These are phyloP conservation scores for Elymnias hypermnestra DNA, from an alignment of 1,140 invertebrate species.

Conservation along the genomic window DNA sequence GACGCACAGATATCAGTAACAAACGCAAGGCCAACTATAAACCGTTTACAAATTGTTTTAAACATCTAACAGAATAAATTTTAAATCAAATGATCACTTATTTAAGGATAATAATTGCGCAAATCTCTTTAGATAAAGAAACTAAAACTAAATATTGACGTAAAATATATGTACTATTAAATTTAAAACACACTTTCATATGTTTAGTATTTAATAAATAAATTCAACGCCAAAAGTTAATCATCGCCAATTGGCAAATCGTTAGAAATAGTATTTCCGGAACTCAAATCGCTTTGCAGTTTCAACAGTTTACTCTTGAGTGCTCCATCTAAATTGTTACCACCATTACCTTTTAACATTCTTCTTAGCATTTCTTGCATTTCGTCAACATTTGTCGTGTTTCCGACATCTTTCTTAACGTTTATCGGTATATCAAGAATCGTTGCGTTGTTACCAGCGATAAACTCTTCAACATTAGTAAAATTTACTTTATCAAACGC, in stretches of 20 bases:
- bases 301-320: constrained; percentile 39
- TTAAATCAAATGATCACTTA: no score
- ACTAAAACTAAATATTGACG: no score
- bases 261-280: constrained; percentile 18
- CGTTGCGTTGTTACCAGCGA: constrained; percentile 50
- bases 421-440: constrained; percentile 36
- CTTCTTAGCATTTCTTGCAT: constrained; percentile 41
- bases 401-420: constrained; percentile 10
- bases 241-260: not conserved
- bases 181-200: no score
- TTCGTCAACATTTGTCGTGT: constrained; percentile 25
- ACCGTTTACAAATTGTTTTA: no score
- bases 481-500: constrained; percentile 34
- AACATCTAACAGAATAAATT: no score
- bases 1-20: not conserved
- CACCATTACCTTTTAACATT: constrained; percentile 34
- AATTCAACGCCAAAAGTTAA: not conserved
- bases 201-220: no score
- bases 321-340: constrained; percentile 25
- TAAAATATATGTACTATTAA: no score
- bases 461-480: constrained; percentile 30
- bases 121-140: no score
- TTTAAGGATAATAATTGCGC: no score
- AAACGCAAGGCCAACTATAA: constrained; percentile 7
- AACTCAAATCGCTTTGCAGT: constrained; percentile 30